Base-by-base conservation (phyloP, 2,888 invertebrate species). In the Harpalus rubripes region DNA sequence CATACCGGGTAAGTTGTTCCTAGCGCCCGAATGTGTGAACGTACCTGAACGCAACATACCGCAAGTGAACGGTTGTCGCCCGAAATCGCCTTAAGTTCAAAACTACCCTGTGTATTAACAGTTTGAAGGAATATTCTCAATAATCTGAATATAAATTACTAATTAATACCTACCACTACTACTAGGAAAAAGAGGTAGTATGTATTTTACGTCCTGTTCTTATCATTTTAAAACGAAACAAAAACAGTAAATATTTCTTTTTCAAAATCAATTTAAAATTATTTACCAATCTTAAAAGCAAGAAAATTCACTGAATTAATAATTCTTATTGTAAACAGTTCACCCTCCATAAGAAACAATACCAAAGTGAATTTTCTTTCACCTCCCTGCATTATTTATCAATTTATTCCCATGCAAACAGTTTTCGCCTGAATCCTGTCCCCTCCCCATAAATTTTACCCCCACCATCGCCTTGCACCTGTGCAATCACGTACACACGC, bases 301-400 rank as follows among this genome's bases (percentile, higher is more conserved):
- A n/a, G n/a, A n/a, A n/a, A 39, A 65, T 26, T 26, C 22, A 32
- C 26, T 32, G 10, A 65, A 26, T 32, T 65, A 65, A 65, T 65
- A 65, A 0, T 65, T 65, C 10, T 52, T 52, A 32, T 2, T 52
- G 44, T 52, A 52, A 52, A 52, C 44, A 52, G 5, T 52, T 52
- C 44, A 8, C 44, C 44, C 44, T 52, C 44, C 10, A 32, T 32
- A 12, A 52, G 10, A 52, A 52, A 52, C 44, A 52, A 52, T 52
- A 7, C 44, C 10, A 52, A 52, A 52, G 44, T 52, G 44, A 52
- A 12, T 52, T 52, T 12, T 12, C 44, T 52, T 52, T 52, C 44
- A 52, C 44, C 44, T 52, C 12, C 12, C 44, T 52, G 2, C 44
- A 52, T 52, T 52, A 44, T 44, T 44, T 44, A 52, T 52, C 44